A percentile compares a stretch with the other conserved stretches of the same genome.
These are phyloP conservation scores for Scylla paramamosain DNA, from an alignment of 1,140 invertebrate species.

Conservation along the genomic window DNA sequence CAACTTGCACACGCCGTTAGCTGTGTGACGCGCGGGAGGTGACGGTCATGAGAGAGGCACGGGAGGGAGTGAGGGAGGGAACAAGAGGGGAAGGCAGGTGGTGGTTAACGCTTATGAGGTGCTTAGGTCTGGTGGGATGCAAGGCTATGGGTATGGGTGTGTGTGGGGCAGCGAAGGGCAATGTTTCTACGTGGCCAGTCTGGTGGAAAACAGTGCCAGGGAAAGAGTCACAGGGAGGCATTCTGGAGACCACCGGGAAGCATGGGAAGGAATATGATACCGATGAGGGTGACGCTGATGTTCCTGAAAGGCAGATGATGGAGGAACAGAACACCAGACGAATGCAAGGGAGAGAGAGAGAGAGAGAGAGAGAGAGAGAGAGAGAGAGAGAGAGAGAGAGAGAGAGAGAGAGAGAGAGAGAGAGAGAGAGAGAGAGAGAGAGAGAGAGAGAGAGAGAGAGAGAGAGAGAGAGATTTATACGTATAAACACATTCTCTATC, in stretches of 20 bases:
- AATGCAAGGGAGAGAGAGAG: not conserved
- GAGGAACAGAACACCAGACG: not conserved
- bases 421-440: slow-evolving; percentile 39
- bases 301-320: not conserved
- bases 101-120: too few relatives aligned
- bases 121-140: not conserved
- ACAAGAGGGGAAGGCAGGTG: not conserved
- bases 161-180: not conserved
- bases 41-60: too few relatives aligned
- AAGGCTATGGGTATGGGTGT: not conserved
- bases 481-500: not conserved
- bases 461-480: slow-evolving; percentile 6
- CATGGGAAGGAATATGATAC: not conserved
- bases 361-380: slow-evolving; percentile 40
- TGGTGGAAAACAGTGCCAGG: not conserved
- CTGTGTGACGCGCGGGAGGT: too few relatives aligned
- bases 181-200: not conserved
- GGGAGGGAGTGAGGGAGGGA: not conserved
- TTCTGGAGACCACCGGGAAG: not conserved
- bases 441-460: slow-evolving; percentile 33
- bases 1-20: too few relatives aligned
- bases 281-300: not conserved
- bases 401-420: slow-evolving; percentile 35
- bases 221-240: not conserved
- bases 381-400: slow-evolving; percentile 42